Evolutionary conservation across 2,113 vertebrate species (phyloP), one percentile per base, ranked within the genome.

Genomic region (Odontophorus gujanensis): DNA sequence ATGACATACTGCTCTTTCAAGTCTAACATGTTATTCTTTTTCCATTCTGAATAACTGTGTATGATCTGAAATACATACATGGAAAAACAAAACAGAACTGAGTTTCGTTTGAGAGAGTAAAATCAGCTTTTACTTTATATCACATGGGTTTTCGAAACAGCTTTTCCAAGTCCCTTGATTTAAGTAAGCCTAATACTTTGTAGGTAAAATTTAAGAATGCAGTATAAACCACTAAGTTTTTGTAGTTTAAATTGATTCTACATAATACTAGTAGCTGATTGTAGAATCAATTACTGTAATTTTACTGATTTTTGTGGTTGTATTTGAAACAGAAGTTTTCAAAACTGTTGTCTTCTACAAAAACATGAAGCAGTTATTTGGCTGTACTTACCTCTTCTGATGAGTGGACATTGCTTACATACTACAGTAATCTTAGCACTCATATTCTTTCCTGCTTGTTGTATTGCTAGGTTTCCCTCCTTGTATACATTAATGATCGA

Each of bases 381-480:
- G 80, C 10, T 59, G 66, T 58, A 97, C 98, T 98, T 87, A 99
- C 99, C 99, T 98, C 99, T 98, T 93, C 98, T 98, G 97, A 99
- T 96, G 42, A 98, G 98, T 32, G 99, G 99, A 77, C 99, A 99
- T 95, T 99, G 99, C 97, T 98, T 99, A 97, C 99, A 99, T 76
- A 99, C 96, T 94, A 99, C 98, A 32, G 97, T 50, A 66, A 99
- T 98, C 96, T 98, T 99, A 95, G 98, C 98, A 89, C 99, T 99
- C 99, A 99, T 99, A 67, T 97, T 99, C 97, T 99, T 99, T 89
- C 99, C 99, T 0, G 99, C 99, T 96, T 99, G 99, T 80, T 99
- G 99, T 81, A 99, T 99, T 73, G 98, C 98, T 96, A 99, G 94
- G 71, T 87, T 99, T 57, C 99, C 99, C 93, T 99, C 99, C 91